These are phyloP conservation scores for Chascanopsetta lugubris DNA, from an alignment of 2,113 vertebrate genomes.

Conservation along the genomic window DNA sequence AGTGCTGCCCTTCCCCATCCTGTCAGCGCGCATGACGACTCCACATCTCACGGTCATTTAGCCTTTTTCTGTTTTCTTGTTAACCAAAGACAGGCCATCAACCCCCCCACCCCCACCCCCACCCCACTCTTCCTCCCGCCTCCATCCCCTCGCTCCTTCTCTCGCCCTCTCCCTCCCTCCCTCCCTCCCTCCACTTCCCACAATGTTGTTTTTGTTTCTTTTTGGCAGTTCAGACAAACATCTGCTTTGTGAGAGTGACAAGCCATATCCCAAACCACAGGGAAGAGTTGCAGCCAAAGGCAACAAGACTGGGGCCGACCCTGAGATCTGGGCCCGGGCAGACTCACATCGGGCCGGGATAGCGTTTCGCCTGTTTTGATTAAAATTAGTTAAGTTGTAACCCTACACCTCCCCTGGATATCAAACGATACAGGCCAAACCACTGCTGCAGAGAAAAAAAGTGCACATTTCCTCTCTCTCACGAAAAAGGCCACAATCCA, in stretches of 20 bases:
- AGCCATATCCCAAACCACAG: constrained; percentile 96
- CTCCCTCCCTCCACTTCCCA: constrained; percentile 80
- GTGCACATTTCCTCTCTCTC: constrained; percentile 75
- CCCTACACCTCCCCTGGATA: constrained; percentile 93
- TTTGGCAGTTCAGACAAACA: constrained; percentile 98
- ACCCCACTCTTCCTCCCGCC: constrained; percentile 75
- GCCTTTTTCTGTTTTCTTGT: constrained; percentile 71
- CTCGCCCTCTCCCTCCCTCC: constrained; percentile 70
- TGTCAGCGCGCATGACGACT: constrained; percentile 7
- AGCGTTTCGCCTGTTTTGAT: constrained; percentile 99
- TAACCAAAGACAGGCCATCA: constrained; percentile 77
- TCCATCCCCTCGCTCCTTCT: constrained; percentile 55
- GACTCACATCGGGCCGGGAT: constrained; percentile 96
- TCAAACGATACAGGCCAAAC: constrained; percentile 92
- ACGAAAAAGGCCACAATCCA: constrained; percentile 58
- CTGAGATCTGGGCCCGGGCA: constrained; percentile 92
- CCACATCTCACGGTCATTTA: constrained; percentile 40
- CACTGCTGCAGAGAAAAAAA: constrained; percentile 79
- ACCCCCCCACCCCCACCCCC: constrained; percentile 30
- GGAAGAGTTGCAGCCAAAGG: constrained; percentile 92
- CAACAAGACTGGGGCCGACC: constrained; percentile 95
- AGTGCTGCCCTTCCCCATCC: constrained; percentile 2
- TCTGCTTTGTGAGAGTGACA: constrained; percentile 95
- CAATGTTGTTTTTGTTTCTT: constrained; percentile 99
- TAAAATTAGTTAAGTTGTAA: constrained; percentile 99